Evolutionary conservation across 2,113 vertebrate genomes (phyloP).

Genomic region (Halcyon senegalensis): DNA sequence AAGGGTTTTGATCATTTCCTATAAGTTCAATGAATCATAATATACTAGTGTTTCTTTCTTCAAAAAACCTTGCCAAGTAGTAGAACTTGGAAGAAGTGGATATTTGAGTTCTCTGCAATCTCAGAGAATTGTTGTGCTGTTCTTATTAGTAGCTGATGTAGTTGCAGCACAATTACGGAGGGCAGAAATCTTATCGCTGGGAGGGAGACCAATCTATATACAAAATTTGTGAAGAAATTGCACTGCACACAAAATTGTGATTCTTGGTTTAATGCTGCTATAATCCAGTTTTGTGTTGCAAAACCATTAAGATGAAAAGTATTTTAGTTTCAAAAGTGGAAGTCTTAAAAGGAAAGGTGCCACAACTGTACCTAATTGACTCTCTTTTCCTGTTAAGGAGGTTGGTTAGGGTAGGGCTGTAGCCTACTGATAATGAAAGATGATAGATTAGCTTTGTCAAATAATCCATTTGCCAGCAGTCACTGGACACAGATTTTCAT

Average conservation of each 20-base stretch:
- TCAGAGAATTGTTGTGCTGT: not conserved
- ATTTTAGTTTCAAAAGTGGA: not conserved
- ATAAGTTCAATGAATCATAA: not conserved
- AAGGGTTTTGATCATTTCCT: not conserved
- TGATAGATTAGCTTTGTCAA: not conserved
- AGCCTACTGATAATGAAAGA: not conserved
- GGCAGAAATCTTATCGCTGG: not conserved
- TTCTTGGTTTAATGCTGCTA: not conserved
- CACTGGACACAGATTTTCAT: not conserved
- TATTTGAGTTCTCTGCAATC: not conserved
- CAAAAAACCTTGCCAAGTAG: not conserved
- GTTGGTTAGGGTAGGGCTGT: not conserved
- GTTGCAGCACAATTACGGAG: not conserved
- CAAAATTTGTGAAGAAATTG: not conserved
- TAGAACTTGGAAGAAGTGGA: not conserved
- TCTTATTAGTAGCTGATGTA: not conserved
- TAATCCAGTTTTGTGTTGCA: not conserved
- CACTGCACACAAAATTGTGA: not conserved
- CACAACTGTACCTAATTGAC: not conserved
- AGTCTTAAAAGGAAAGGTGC: not conserved
- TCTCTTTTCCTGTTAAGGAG: not conserved
- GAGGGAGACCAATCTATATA: not conserved
- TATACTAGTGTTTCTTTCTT: not conserved
- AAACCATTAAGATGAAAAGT: not conserved
- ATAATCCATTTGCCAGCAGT: not conserved